Evolutionary conservation across 35 echinoderm and acorn worm species (phyloP).

Genomic region (Apostichopus californicus): DNA sequence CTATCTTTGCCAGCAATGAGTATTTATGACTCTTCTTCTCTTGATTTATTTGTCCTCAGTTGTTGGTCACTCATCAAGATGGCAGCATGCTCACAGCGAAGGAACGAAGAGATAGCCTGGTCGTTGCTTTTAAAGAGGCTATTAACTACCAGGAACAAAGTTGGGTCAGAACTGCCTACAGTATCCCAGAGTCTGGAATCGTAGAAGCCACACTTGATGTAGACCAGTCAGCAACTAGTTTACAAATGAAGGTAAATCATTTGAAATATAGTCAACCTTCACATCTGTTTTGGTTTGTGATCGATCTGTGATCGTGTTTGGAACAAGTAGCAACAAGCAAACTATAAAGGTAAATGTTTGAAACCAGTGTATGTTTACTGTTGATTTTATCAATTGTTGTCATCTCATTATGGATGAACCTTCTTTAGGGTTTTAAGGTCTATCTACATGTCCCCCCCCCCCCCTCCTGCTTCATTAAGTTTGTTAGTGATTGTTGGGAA

Average conservation of each 20-base stretch:
- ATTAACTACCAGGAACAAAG: not conserved
- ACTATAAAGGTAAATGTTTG: no score
- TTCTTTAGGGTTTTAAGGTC: no score
- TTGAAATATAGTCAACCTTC: not conserved
- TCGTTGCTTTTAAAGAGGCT: not conserved
- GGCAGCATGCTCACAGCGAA: constrained; percentile 58
- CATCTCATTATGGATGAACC: no score
- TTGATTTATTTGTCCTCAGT: constrained; percentile 22
- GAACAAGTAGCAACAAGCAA: no score
- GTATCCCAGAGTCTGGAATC: constrained; percentile 61
- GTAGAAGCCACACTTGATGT: constrained; percentile 17
- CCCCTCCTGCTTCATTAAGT: no score
- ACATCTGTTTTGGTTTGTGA: no score
- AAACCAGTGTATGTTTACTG: no score
- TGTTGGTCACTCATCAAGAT: constrained; percentile 68
- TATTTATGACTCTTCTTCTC: not conserved
- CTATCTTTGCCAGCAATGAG: no score
- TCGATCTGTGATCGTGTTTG: no score
- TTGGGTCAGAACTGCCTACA: not conserved
- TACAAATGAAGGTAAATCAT: constrained; percentile 39
- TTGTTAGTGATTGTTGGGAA: no score
- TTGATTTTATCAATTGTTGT: no score
- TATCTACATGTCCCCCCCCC: no score
- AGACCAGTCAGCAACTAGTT: not conserved
- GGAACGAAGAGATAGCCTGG: constrained; percentile 46